These are phyloP conservation scores for Mellivora capensis DNA, from an alignment of 2,113 vertebrate genomes.

Conservation along the genomic window DNA sequence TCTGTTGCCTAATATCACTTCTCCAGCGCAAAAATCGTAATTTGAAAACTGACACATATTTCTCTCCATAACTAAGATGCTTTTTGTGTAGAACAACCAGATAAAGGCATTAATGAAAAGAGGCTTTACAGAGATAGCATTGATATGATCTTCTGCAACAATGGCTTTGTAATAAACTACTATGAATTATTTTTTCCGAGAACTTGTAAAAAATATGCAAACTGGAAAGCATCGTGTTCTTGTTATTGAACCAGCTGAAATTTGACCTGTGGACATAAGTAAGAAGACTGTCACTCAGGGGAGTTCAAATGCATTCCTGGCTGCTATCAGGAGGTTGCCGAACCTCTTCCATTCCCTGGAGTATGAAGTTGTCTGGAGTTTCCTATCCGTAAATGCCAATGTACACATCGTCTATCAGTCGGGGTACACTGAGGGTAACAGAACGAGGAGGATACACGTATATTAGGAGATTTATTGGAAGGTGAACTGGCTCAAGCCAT, in stretches of 20 bases:
- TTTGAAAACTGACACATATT: background rate
- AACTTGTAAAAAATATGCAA: constrained; percentile 15
- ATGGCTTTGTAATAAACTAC: constrained; percentile 20
- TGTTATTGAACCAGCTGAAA: constrained; percentile 43
- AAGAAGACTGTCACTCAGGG: background rate
- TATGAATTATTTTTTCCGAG: constrained; percentile 21
- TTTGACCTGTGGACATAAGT: constrained; percentile 43
- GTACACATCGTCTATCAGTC: background rate
- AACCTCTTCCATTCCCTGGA: background rate
- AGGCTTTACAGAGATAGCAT: background rate
- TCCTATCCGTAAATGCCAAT: background rate
- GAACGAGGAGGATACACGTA: background rate
- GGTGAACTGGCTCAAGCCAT: background rate
- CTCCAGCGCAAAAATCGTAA: background rate
- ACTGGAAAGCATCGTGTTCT: background rate
- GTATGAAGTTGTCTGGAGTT: background rate
- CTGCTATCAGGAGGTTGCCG: background rate
- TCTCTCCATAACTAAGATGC: background rate
- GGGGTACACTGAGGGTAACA: background rate
- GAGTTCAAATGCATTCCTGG: background rate
- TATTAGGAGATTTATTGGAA: background rate
- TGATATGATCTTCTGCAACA: background rate
- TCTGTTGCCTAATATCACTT: background rate
- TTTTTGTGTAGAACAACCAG: background rate
- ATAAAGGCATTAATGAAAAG: background rate